phyloP scores from a whole-genome alignment of 64 coral and sea anemone species.

The Montipora efflorescens region DNA sequence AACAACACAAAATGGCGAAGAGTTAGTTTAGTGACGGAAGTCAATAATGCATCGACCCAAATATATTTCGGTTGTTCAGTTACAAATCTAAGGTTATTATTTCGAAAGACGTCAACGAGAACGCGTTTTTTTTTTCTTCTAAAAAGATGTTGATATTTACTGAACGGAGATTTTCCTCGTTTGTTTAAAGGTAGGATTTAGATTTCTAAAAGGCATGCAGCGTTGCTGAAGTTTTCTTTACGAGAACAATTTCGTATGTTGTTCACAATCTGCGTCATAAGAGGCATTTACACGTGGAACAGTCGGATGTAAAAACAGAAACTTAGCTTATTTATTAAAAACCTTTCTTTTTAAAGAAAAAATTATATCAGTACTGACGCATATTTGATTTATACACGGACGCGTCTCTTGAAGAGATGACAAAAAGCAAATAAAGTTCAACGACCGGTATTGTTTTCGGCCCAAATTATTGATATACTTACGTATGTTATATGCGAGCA shows the following conservation, averaged over 20 bases:
- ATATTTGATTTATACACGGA: not conserved
- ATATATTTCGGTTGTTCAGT: not conserved
- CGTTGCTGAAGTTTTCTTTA: not conserved
- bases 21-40: constrained; percentile 30
- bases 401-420: not conserved
- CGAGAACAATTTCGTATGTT: not conserved
- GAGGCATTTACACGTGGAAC: not conserved
- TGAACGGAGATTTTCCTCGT: not conserved
- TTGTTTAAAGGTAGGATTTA: not conserved
- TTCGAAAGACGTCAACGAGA: not conserved
- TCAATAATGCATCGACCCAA: not conserved
- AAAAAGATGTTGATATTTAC: not conserved
- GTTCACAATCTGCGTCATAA: constrained; percentile 2
- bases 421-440: not conserved
- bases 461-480: not conserved
- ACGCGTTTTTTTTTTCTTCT: not conserved
- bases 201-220: not conserved
- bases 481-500: not conserved
- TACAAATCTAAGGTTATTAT: not conserved
- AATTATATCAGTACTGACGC: constrained; percentile 14
- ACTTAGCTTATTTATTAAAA: not conserved
- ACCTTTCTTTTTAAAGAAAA: not conserved
- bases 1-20: not conserved
- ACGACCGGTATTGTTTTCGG: not conserved
- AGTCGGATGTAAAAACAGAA: not conserved